These are phyloP conservation scores for Dryococelus australis DNA, from an alignment of 2,888 invertebrate genomes.

Conservation along the genomic window DNA sequence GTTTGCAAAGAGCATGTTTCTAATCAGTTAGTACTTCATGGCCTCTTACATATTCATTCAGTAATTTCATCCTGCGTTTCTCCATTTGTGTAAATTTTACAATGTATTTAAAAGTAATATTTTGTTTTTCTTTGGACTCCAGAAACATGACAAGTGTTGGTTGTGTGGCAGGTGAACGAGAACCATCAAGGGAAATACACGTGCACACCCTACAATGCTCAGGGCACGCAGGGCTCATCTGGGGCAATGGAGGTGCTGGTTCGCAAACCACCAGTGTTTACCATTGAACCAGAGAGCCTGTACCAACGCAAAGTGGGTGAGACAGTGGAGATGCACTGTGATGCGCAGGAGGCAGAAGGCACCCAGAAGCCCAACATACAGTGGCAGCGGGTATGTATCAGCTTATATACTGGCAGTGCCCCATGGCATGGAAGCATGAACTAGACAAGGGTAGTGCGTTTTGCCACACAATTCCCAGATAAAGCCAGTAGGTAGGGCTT, in stretches of 20 bases:
- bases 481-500: conserved; percentile 68
- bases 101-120: too few relatives aligned
- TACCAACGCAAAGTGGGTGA: conserved; percentile 91
- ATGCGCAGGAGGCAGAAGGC: conserved; percentile 90
- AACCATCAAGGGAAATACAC: conserved; percentile 94
- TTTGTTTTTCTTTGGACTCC: too few relatives aligned
- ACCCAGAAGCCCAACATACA: conserved; percentile 88
- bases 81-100: too few relatives aligned
- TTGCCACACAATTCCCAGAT: conserved; percentile 94
- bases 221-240: conserved; percentile 93
- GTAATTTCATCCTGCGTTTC: too few relatives aligned
- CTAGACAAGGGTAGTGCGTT: conserved; percentile 62
- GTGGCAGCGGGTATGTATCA: conserved; percentile 77
- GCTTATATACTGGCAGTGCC: conserved; percentile 68
- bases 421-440: conserved; percentile 77
- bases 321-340: conserved; percentile 94
- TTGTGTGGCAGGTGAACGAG: conserved; percentile 69
- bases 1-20: too few relatives aligned
- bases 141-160: not conserved
- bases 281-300: conserved; percentile 86
- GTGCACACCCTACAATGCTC: conserved; percentile 94
- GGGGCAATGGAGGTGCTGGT: conserved; percentile 84
- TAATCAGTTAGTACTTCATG: too few relatives aligned
- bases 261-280: conserved; percentile 91
- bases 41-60: too few relatives aligned